Evolutionary conservation across 1,140 invertebrate species (phyloP).

Genomic region (Apocrypta bakeri): DNA sequence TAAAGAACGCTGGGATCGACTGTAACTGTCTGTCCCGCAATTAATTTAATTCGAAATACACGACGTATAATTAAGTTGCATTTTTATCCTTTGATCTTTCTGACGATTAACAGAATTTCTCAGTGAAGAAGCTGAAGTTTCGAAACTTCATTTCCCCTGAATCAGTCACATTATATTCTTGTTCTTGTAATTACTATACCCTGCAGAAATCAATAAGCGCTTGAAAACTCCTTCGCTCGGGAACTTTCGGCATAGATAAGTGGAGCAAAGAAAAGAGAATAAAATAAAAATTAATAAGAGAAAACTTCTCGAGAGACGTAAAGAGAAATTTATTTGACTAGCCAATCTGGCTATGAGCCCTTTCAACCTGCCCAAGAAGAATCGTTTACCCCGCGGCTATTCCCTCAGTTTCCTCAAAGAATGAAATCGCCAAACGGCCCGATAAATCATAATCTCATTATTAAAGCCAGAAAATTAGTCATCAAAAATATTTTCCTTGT

Average conservation of each 20-base stretch:
- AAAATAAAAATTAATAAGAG: slow-evolving; percentile 22
- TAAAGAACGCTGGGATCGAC: not conserved
- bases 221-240: not conserved
- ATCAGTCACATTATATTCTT: not conserved
- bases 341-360: not conserved
- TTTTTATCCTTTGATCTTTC: not conserved
- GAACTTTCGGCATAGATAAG: not conserved
- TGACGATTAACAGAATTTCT: not conserved
- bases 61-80: not conserved
- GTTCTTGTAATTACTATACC: not conserved
- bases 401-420: slow-evolving; percentile 32
- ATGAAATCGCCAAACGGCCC: slow-evolving; percentile 40
- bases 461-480: slow-evolving; percentile 40
- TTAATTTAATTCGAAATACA: slow-evolving; percentile 38
- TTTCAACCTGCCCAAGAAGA: slow-evolving; percentile 9
- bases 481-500: slow-evolving; percentile 47
- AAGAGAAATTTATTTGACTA: slow-evolving; percentile 35
- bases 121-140: slow-evolving; percentile 15
- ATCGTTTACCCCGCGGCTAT: not conserved
- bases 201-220: not conserved
- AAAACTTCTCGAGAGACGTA: not conserved
- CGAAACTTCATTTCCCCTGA: slow-evolving; percentile 15
- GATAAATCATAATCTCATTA: slow-evolving; percentile 52
- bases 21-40: not conserved
- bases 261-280: not conserved